Conservation (phyloP, 1,140 invertebrate species). For the Lepidurus couesii region DNA sequence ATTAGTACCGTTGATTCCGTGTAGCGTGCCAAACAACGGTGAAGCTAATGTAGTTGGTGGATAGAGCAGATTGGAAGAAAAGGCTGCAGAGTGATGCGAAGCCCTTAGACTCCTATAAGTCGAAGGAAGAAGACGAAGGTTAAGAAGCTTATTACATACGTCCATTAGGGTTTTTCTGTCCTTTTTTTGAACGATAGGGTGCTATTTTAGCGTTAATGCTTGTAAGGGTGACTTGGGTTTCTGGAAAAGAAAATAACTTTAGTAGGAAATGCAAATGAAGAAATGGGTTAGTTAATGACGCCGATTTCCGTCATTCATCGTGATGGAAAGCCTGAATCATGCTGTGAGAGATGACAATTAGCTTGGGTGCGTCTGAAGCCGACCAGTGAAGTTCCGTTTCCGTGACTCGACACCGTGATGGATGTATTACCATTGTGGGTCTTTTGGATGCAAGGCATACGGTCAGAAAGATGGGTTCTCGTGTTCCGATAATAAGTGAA, state of each 20-base stretch:
- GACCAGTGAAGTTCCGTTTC: slow-evolving; percentile 14
- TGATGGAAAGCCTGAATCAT: slow-evolving; percentile 4
- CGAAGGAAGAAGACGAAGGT: background rate
- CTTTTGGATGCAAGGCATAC: background rate
- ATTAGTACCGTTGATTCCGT: background rate
- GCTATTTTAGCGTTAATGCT: background rate
- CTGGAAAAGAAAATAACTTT: background rate
- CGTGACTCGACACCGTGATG: slow-evolving; percentile 1
- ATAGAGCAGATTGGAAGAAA: background rate
- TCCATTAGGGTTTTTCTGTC: too few species aligned
- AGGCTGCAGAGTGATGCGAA: background rate
- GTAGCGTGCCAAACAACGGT: background rate
- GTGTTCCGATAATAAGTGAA: background rate
- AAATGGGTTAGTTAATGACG: background rate
- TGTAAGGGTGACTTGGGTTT: background rate
- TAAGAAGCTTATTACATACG: background rate
- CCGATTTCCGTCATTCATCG: background rate
- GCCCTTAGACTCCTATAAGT: background rate
- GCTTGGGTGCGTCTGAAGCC: slow-evolving; percentile 1
- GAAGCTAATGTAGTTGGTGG: slow-evolving; percentile 10
- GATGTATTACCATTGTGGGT: background rate
- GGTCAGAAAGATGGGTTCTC: background rate
- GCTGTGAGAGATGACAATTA: slow-evolving; percentile 22
- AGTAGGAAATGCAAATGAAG: background rate
- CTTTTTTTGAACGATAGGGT: too few species aligned